Evolutionary conservation across 2,888 invertebrate species (phyloP).

Genomic region (Torymus auratus): DNA sequence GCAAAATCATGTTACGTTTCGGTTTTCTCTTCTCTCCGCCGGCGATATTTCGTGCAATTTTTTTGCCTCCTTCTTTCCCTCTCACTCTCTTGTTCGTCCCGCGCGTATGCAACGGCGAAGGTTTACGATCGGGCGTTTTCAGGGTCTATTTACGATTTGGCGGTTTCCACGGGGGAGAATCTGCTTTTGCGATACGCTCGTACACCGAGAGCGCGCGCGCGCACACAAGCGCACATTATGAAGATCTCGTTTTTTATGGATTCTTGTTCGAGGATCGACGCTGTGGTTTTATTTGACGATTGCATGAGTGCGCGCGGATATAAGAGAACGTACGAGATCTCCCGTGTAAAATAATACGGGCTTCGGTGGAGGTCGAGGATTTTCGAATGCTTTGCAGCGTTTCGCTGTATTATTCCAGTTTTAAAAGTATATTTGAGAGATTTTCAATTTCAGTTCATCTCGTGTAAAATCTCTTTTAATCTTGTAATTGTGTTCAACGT

Average conservation of each 20-base stretch:
- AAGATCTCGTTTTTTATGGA: slow-evolving; percentile 33
- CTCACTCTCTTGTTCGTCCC: neutral
- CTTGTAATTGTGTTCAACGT: too few species aligned
- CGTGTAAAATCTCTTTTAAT: too few species aligned
- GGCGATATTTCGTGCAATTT: slow-evolving; percentile 16
- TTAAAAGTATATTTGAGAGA: too few species aligned
- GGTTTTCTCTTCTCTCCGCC: slow-evolving; percentile 6
- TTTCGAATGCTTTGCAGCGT: too few species aligned
- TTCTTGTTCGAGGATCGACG: slow-evolving; percentile 25
- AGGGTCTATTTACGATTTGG: slow-evolving; percentile 44
- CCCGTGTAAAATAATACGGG: too few species aligned
- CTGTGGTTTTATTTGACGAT: too few species aligned
- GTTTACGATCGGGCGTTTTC: slow-evolving; percentile 50
- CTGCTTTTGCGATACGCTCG: slow-evolving; percentile 10
- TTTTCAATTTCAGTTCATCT: too few species aligned
- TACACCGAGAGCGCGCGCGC: too few species aligned
- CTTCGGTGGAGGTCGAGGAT: too few species aligned
- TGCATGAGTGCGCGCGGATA: too few species aligned
- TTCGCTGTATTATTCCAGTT: too few species aligned
- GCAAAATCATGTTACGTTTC: slow-evolving; percentile 34
- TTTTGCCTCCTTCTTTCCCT: slow-evolving; percentile 1
- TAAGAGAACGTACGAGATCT: too few species aligned
- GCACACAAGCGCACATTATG: neutral
- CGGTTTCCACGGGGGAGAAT: slow-evolving; percentile 27
- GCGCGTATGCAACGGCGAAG: slow-evolving; percentile 3